A percentile compares a stretch with the other conserved stretches of the same genome.
phyloP scores from a whole-genome alignment of 2,797 vertebrate genomes.

The Gephyroberyx darwinii region DNA sequence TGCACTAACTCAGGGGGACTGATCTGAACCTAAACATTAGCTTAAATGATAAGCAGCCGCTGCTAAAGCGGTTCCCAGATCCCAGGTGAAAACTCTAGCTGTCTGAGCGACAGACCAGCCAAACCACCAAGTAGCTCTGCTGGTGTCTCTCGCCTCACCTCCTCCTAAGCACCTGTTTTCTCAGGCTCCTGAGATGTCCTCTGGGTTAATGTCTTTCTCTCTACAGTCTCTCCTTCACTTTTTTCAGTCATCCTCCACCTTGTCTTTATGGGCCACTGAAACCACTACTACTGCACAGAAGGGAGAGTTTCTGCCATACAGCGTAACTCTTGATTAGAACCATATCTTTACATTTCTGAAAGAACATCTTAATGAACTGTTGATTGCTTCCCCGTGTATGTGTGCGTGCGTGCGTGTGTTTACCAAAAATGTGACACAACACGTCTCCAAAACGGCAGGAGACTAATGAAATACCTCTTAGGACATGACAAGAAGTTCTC shows the following conservation, averaged over 20 bases:
- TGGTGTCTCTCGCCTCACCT: constrained; percentile 52
- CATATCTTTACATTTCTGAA: constrained; percentile 49
- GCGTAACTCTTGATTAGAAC: constrained; percentile 44
- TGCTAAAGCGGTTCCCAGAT: constrained; percentile 48
- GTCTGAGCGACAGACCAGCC: constrained; percentile 67
- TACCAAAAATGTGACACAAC: constrained; percentile 72
- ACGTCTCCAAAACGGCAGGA: constrained; percentile 54
- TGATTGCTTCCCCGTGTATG: neutral
- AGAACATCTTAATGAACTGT: constrained; percentile 14
- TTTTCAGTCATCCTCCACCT: constrained; percentile 31
- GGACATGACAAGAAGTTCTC: constrained; percentile 49
- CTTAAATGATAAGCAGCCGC: constrained; percentile 50
- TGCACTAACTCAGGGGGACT: constrained; percentile 85
- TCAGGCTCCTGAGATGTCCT: constrained; percentile 56
- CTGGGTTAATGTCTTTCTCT: constrained; percentile 54
- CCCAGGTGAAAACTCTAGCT: constrained; percentile 61
- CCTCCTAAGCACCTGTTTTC: constrained; percentile 51
- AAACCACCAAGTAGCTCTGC: constrained; percentile 72
- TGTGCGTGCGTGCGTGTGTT: constrained; percentile 58
- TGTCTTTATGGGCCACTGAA: constrained; percentile 58
- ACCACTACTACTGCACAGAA: constrained; percentile 75
- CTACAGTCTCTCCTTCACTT: constrained; percentile 18
- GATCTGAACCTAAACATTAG: constrained; percentile 74
- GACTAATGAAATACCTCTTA: constrained; percentile 75
- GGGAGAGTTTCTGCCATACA: constrained; percentile 53